Evolutionary conservation across 2,113 vertebrate species (phyloP).

Genomic region (Oryzias melastigma): DNA sequence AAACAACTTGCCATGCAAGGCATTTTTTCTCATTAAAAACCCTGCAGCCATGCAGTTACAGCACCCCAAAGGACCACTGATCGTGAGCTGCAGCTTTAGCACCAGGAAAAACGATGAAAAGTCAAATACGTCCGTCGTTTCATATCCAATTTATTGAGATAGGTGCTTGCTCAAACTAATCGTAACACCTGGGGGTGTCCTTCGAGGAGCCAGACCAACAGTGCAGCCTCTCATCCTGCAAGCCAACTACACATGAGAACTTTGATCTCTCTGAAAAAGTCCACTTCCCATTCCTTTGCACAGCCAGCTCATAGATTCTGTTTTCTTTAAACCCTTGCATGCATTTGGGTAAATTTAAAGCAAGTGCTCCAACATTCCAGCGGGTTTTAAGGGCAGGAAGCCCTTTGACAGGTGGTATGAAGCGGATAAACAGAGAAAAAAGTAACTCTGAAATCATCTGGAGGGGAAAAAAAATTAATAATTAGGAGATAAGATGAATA

Average conservation of each 20-base stretch:
- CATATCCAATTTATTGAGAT: conserved; percentile 12
- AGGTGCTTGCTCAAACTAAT: conserved; percentile 13
- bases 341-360: conserved; percentile 30
- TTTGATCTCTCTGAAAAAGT: conserved; percentile 57
- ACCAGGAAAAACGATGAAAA: conserved; percentile 13
- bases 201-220: conserved; percentile 57
- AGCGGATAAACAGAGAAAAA: conserved; percentile 6
- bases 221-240: conserved; percentile 49
- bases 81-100: conserved; percentile 2
- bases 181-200: conserved; percentile 46
- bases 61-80: conserved; percentile 1
- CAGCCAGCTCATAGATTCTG: conserved; percentile 52
- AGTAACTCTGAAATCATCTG: background rate
- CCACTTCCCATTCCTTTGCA: conserved; percentile 56
- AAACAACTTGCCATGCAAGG: conserved; percentile 7
- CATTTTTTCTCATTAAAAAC: no score
- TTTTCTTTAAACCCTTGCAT: conserved; percentile 27
- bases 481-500: conserved; percentile 43
- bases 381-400: conserved; percentile 21
- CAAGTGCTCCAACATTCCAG: conserved; percentile 30
- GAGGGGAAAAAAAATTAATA: conserved; percentile 35
- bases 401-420: conserved; percentile 17
- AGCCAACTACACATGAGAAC: conserved; percentile 39
- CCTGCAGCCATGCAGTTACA: no score
- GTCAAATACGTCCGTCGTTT: conserved; percentile 31